These are phyloP conservation scores for Hexactinellida sp. DNA, from an alignment of 37 sponge, comb jelly and placozoan genomes.

Conservation along the genomic window DNA sequence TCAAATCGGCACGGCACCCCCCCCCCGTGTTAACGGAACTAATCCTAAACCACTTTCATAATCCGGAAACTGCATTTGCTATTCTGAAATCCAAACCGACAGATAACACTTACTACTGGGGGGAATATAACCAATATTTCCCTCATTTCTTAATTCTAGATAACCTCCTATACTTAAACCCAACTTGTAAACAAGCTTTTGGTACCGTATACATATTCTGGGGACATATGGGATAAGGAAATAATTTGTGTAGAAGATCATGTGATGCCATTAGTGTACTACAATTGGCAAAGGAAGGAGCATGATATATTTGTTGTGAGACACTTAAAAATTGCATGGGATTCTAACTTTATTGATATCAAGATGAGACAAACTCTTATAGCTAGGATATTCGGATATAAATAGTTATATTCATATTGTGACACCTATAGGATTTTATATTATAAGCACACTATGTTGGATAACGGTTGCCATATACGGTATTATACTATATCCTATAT, in stretches of 20 bases:
- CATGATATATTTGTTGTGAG: too few species aligned
- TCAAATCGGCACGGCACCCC: background rate
- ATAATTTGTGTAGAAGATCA: background rate
- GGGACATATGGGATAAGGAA: background rate
- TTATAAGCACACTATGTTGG: too few species aligned
- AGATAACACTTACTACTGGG: background rate
- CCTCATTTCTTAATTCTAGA: background rate
- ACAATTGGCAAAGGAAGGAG: background rate
- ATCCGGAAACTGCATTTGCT: background rate
- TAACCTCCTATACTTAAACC: background rate
- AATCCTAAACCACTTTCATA: background rate
- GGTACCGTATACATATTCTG: background rate
- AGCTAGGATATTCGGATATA: too few species aligned
- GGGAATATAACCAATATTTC: background rate
- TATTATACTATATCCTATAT: too few species aligned
- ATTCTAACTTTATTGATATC: too few species aligned
- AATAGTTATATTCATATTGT: too few species aligned
- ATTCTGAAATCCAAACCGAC: background rate
- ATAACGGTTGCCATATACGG: too few species aligned
- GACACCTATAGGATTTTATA: too few species aligned
- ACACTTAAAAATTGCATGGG: too few species aligned
- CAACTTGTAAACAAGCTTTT: background rate
- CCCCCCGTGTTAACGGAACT: background rate
- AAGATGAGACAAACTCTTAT: too few species aligned
- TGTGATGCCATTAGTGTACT: background rate